Percentiles rank a stretch among this genome's conserved stretches.
Conservation (phyloP, 2,888 invertebrate species). For the Metellina segmentata region DNA sequence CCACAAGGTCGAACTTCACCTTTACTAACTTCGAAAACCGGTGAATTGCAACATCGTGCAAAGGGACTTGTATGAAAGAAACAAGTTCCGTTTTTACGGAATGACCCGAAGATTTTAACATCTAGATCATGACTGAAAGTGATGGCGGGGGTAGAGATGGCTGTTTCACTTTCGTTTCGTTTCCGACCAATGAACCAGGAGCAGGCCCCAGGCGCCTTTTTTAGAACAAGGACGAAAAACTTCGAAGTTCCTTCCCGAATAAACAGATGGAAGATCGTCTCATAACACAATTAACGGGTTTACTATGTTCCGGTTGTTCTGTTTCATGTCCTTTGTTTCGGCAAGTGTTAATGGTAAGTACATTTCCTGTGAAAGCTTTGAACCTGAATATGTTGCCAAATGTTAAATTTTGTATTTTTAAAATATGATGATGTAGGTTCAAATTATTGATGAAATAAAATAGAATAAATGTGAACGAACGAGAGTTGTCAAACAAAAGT, state of each 20-base stretch:
- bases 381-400: neutral
- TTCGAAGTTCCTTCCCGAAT: neutral
- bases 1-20: too few relatives aligned
- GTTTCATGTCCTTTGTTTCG: neutral
- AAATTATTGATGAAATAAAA: too few relatives aligned
- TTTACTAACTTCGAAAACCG: too few relatives aligned
- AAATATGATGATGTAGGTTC: too few relatives aligned
- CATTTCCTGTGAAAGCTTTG: neutral
- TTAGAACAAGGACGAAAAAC: neutral
- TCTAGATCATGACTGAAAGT: conserved; percentile 1
- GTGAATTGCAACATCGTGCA: too few relatives aligned
- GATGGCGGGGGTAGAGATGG: neutral
- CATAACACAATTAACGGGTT: neutral
- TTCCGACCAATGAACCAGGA: conserved; percentile 24
- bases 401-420: too few relatives aligned
- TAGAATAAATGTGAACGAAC: too few relatives aligned
- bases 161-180: neutral
- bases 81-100: neutral
- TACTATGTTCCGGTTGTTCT: conserved; percentile 17
- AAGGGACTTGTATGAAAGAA: neutral
- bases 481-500: too few relatives aligned
- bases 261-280: neutral
- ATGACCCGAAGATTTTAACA: neutral
- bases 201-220: neutral
- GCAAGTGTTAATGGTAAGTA: neutral